Conservation (phyloP, 2,888 invertebrate genomes). For the Neoitamus cyanurus region DNA sequence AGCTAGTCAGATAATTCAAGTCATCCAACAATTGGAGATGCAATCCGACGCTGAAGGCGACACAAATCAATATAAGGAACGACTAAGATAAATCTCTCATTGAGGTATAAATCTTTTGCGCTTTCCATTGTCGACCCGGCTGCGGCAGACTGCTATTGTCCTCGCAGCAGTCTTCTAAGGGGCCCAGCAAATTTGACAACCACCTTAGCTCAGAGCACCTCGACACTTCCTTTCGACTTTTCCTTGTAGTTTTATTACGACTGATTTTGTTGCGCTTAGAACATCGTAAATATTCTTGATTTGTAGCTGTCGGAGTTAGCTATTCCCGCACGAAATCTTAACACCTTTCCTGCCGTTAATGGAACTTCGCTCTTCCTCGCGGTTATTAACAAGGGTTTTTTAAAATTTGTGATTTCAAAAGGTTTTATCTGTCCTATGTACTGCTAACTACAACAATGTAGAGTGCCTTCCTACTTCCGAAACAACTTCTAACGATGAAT, state of each 20-base stretch:
- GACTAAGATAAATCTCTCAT: conserved; percentile 48
- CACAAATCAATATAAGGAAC: conserved; percentile 49
- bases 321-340: neutral
- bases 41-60: conserved; percentile 48
- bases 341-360: neutral
- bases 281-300: conserved; percentile 25
- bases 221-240: neutral
- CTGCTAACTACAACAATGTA: too few relatives aligned
- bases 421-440: too few relatives aligned
- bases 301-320: neutral
- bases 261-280: conserved; percentile 1
- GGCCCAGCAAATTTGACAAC: conserved; percentile 12
- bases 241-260: conserved; percentile 33
- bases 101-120: conserved; percentile 48
- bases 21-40: conserved; percentile 43
- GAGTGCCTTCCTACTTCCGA: too few relatives aligned
- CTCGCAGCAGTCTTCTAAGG: neutral
- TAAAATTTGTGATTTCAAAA: too few relatives aligned
- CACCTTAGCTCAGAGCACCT: neutral
- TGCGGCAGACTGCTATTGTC: conserved; percentile 20
- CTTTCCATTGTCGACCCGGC: conserved; percentile 40
- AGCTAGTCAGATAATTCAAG: conserved; percentile 46
- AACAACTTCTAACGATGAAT: too few relatives aligned
- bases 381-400: neutral
- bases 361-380: neutral